Conservation (phyloP, 2,797 vertebrate species). For the Vespertilio murinus region DNA sequence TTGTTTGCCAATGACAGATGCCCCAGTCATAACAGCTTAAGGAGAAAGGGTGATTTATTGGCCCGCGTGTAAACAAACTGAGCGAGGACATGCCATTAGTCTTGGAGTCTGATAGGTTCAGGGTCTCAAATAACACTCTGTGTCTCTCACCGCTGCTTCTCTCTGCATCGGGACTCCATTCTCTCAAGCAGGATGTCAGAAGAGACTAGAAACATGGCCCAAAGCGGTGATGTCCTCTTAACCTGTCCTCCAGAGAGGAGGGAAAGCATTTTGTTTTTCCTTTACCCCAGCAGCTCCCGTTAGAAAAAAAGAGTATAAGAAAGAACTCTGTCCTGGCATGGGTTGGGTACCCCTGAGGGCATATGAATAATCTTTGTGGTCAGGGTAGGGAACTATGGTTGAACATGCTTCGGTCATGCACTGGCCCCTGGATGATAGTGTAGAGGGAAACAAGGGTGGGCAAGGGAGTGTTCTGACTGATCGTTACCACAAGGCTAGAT, state of each 20-base stretch:
- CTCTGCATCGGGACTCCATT: neutral
- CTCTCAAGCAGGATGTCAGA: neutral
- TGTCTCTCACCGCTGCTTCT: neutral
- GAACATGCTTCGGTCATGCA: neutral
- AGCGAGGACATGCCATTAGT: neutral
- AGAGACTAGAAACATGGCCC: neutral
- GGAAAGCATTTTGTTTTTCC: too few relatives aligned
- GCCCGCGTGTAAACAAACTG: neutral
- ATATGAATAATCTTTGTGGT: neutral
- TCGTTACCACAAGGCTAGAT: neutral
- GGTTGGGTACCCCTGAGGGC: neutral
- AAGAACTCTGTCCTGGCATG: neutral
- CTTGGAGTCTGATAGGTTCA: neutral
- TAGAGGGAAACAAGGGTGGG: neutral
- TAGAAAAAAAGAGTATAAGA: neutral
- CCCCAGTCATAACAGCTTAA: neutral
- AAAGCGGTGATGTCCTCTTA: neutral
- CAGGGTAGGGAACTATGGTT: neutral
- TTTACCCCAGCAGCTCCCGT: neutral
- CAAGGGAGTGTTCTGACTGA: neutral
- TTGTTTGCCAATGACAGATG: constrained; percentile 18
- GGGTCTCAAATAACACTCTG: neutral
- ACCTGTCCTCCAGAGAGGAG: neutral
- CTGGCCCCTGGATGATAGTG: neutral
- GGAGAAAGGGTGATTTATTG: neutral